Conservation (phyloP, 2,797 vertebrate species). For the Sebastes trivittatus region DNA sequence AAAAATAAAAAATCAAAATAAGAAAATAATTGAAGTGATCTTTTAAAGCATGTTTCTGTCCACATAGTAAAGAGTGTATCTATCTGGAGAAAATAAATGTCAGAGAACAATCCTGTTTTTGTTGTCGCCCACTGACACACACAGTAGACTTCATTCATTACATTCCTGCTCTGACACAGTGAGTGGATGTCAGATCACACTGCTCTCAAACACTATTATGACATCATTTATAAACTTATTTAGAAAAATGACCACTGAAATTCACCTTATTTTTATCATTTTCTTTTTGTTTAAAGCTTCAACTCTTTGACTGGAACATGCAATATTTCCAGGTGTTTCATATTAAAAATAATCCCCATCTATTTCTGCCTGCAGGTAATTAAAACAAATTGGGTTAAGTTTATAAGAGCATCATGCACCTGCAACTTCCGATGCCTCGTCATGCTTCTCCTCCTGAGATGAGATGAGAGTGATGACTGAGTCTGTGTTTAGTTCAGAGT, state of each 20-base stretch:
- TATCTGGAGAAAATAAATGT: conserved; percentile 17
- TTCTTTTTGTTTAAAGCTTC: neutral
- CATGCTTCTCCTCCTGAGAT: neutral
- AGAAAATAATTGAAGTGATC: neutral
- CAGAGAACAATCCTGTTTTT: conserved; percentile 56
- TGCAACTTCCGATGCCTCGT: conserved; percentile 29
- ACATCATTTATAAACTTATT: neutral
- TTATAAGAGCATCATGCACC: neutral
- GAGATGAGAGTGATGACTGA: too few relatives aligned
- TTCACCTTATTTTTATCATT: neutral
- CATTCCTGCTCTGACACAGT: conserved; percentile 45
- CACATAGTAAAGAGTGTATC: neutral
- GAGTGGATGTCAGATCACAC: neutral
- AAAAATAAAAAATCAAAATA: neutral
- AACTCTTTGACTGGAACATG: neutral
- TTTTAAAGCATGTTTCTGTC: neutral
- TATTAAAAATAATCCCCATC: too few relatives aligned
- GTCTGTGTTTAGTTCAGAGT: neutral
- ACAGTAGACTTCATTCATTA: conserved; percentile 45
- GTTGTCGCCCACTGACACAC: conserved; percentile 50
- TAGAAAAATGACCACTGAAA: neutral
- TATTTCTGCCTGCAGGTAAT: rapidly evolving
- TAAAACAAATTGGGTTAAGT: neutral
- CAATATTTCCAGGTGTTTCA: too few relatives aligned
- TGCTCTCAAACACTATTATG: neutral